Base-by-base conservation (phyloP, 2,888 invertebrate species). In the Torymus texanus region DNA sequence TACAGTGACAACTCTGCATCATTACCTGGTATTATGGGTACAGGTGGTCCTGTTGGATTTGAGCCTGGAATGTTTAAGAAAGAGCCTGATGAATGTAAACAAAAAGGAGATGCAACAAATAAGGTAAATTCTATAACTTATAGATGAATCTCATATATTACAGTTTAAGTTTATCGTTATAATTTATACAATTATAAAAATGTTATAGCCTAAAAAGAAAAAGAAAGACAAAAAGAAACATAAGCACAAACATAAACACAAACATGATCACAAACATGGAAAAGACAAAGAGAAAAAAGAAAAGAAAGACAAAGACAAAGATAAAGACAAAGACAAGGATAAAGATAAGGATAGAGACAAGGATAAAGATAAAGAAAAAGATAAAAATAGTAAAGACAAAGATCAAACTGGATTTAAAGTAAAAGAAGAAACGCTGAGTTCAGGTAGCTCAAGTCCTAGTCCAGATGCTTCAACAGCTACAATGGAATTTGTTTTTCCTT, bases 211-310 rank as follows among this genome's bases (percentile, higher is more conserved):
- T 85, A 90, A 94, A 91, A 94, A 94, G 90, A 95, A 95, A 90
- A 93, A 97, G 90, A 97, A 97, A 88, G 97, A 97, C 88, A 97
- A 97, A 88, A 97, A 97, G 87, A 97, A 97, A 87, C 96, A 97
- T 88, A 97, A 96, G 85, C 96, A 96, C 70, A 92, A 93, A 80
- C 93, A 93, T 84, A 92, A 92, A 81, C 92, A 93, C 84, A 88
- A 90, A 81, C 92, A 92, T 88, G 95, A 93, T 83, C 92, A 93
- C 82, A 91, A 92, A 80, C 92, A 92, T 83, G 91, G 92, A 80
- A 91, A 92, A 82, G 90, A 93, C 55, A 92, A 93, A 83, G 92
- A 84, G 11, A 85, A 88, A 55, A 84, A 83, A 53, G 85, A 89
- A 83, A 80, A 88, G 82, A 94, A 94, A 90, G 94, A 94, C 89